Conservation (phyloP, 2,888 invertebrate genomes). For the Acrobasis consociella region DNA sequence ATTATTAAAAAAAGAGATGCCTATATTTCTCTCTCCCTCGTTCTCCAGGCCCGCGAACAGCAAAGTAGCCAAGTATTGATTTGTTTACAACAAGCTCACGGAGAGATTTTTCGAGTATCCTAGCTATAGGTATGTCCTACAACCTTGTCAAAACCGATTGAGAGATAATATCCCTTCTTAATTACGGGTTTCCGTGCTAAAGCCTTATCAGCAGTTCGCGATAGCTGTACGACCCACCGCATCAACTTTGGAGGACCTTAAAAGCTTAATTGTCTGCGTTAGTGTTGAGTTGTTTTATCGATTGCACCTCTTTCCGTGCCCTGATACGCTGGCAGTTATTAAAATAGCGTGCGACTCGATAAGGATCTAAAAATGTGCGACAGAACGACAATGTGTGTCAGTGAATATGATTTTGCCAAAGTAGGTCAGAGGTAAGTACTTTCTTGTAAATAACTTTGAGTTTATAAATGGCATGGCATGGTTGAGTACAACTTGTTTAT, state of each 20-base stretch:
- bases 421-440: slow-evolving; percentile 63
- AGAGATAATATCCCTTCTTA: slow-evolving; percentile 71
- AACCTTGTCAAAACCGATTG: slow-evolving; percentile 73
- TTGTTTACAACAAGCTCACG: slow-evolving; percentile 72
- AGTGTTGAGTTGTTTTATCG: slow-evolving; percentile 72
- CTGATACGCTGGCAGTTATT: slow-evolving; percentile 49
- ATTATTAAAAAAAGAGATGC: slow-evolving; percentile 19
- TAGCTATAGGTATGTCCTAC: slow-evolving; percentile 57
- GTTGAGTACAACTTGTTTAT: slow-evolving; percentile 46
- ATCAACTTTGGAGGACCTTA: slow-evolving; percentile 60
- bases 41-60: slow-evolving; percentile 60
- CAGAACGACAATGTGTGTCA: slow-evolving; percentile 54
- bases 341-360: slow-evolving; percentile 51
- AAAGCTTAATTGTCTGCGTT: slow-evolving; percentile 66
- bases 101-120: slow-evolving; percentile 53
- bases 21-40: slow-evolving; percentile 33
- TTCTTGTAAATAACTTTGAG: slow-evolving; percentile 28
- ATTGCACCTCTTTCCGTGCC: slow-evolving; percentile 63
- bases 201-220: slow-evolving; percentile 71
- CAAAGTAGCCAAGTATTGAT: slow-evolving; percentile 69
- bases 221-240: slow-evolving; percentile 58
- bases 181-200: slow-evolving; percentile 73
- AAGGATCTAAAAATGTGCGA: slow-evolving; percentile 66
- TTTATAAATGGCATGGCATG: slow-evolving; percentile 29
- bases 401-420: slow-evolving; percentile 46